phyloP scores from a whole-genome alignment of 2,888 invertebrate species.

The Eulithis testata region DNA sequence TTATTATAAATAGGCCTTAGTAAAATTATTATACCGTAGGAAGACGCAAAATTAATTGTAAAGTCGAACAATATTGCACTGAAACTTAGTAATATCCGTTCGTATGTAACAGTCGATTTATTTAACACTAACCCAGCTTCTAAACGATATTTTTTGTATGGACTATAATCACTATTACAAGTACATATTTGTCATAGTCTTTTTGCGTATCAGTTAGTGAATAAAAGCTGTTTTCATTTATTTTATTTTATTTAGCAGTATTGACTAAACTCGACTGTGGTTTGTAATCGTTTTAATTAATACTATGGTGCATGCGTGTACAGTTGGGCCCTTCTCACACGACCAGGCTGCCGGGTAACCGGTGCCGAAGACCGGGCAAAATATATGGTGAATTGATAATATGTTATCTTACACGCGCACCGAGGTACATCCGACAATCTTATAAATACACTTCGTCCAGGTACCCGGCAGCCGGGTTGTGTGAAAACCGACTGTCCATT shows the following conservation, averaged over 20 bases:
- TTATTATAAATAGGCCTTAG: conserved; percentile 63
- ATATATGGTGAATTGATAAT: too few relatives aligned
- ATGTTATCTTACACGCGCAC: too few relatives aligned
- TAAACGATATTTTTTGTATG: conserved; percentile 22
- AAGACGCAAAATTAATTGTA: conserved; percentile 56
- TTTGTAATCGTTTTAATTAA: conserved; percentile 14
- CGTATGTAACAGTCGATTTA: conserved; percentile 15
- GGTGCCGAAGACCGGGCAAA: too few relatives aligned
- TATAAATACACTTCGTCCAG: too few relatives aligned
- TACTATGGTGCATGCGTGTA: background rate
- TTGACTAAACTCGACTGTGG: conserved; percentile 16
- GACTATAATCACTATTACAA: conserved; percentile 15
- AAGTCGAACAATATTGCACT: conserved; percentile 59
- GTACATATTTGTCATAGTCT: conserved; percentile 29
- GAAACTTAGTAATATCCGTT: conserved; percentile 12
- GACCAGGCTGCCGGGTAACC: too few relatives aligned
- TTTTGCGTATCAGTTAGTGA: background rate
- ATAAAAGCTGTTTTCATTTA: too few relatives aligned
- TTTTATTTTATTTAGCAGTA: conserved; percentile 4
- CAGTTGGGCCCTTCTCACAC: background rate
- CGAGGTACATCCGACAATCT: too few relatives aligned
- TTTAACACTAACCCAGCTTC: conserved; percentile 2
- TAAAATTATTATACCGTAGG: conserved; percentile 52
- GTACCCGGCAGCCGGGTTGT: too few relatives aligned
- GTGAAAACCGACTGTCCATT: background rate